Conservation (phyloP, 2,888 invertebrate genomes). For the Xanthia icteritia region DNA sequence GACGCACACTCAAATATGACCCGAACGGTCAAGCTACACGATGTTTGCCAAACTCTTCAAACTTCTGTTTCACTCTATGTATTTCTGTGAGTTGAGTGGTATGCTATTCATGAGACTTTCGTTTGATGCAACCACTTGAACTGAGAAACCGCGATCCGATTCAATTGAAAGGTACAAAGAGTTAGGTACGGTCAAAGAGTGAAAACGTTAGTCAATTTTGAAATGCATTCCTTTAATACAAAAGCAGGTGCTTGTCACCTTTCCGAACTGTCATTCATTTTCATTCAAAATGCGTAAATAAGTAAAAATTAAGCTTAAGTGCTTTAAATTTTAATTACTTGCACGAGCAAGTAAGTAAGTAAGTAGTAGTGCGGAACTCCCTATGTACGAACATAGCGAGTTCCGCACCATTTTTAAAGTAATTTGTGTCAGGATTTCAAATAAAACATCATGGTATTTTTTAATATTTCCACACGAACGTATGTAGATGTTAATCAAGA, state of each 20-base stretch:
- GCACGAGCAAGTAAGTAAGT: too few relatives aligned
- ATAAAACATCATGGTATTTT: background rate
- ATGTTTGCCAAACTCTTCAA: background rate
- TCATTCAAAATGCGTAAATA: background rate
- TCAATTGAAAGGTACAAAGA: background rate
- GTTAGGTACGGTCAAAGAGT: background rate
- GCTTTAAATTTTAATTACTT: background rate
- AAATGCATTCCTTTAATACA: background rate
- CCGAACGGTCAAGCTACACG: background rate
- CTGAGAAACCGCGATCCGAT: background rate
- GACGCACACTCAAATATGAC: background rate
- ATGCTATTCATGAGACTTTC: constrained; percentile 4
- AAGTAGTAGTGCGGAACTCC: too few relatives aligned
- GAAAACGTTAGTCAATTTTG: background rate
- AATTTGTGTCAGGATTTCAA: background rate
- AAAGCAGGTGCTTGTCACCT: background rate
- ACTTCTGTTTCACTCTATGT: background rate
- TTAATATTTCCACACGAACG: background rate
- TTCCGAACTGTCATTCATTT: background rate
- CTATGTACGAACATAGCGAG: too few relatives aligned
- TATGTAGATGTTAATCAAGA: background rate
- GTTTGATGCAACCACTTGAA: constrained; percentile 1
- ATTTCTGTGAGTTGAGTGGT: constrained; percentile 9
- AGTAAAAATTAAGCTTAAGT: background rate
- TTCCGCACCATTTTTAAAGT: too few relatives aligned